These are phyloP conservation scores for Thunnus maccoyii DNA, from an alignment of 2,113 vertebrate genomes.

Conservation along the genomic window DNA sequence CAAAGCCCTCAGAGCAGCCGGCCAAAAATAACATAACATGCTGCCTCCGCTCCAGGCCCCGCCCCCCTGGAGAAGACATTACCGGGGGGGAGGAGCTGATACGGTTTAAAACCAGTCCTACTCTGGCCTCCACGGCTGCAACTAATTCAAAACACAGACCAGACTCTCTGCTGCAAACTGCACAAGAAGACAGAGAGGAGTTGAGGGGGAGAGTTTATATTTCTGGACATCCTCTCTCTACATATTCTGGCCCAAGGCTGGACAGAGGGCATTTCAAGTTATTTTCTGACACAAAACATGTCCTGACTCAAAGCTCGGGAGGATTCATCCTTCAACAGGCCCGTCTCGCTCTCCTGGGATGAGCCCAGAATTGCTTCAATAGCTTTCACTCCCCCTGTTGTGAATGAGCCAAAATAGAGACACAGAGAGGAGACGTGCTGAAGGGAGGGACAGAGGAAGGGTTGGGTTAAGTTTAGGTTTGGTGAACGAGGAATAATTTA, in stretches of 20 bases:
- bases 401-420: slow-evolving; percentile 81
- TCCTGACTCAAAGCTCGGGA: slow-evolving; percentile 63
- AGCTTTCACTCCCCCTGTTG: slow-evolving; percentile 60
- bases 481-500: slow-evolving; percentile 78
- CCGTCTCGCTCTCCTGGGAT: slow-evolving; percentile 61
- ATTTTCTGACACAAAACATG: slow-evolving; percentile 78
- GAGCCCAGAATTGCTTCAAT: slow-evolving; percentile 72
- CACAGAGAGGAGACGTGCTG: slow-evolving; percentile 52
- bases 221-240: slow-evolving; percentile 67
- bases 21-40: slow-evolving; percentile 85
- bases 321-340: slow-evolving; percentile 72
- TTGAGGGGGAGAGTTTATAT: slow-evolving; percentile 59
- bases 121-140: slow-evolving; percentile 72
- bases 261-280: slow-evolving; percentile 72
- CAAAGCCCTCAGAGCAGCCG: slow-evolving; percentile 76
- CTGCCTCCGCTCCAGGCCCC: slow-evolving; percentile 66
- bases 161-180: slow-evolving; percentile 58
- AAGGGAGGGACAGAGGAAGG: slow-evolving; percentile 55
- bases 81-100: slow-evolving; percentile 57
- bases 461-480: slow-evolving; percentile 82
- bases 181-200: slow-evolving; percentile 57
- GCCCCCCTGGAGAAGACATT: slow-evolving; percentile 73
- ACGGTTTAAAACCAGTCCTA: slow-evolving; percentile 60
- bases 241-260: slow-evolving; percentile 66
- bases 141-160: slow-evolving; percentile 83